phyloP scores from a whole-genome alignment of 2,888 invertebrate species.

The Lasioglossum oenotherae region DNA sequence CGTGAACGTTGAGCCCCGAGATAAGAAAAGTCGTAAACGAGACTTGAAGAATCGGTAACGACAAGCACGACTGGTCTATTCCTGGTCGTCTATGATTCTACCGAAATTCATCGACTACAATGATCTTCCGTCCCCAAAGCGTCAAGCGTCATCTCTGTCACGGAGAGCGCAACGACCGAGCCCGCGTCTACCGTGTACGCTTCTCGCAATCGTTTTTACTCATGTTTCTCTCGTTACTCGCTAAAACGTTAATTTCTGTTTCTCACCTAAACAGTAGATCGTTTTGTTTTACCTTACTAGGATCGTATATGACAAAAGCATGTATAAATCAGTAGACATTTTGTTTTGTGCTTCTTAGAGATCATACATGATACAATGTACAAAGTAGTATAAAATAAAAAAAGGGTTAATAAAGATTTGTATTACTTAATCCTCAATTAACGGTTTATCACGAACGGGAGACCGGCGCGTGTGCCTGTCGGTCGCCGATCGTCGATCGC shows the following conservation, averaged over 20 bases:
- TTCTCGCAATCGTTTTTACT: not conserved
- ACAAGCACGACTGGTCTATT: not conserved
- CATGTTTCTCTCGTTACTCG: not conserved
- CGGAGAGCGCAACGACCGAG: constrained; percentile 48
- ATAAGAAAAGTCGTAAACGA: not conserved
- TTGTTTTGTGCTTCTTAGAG: constrained; percentile 83
- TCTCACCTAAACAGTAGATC: constrained; percentile 70
- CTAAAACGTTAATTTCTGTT: constrained; percentile 15
- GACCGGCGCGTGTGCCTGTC: not conserved
- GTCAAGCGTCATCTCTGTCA: not conserved
- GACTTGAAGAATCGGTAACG: not conserved
- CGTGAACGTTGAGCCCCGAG: not conserved
- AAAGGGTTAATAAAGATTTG: constrained; percentile 81
- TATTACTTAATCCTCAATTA: constrained; percentile 76
- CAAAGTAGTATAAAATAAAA: constrained; percentile 84
- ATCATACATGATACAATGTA: constrained; percentile 83
- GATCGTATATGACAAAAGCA: constrained; percentile 80
- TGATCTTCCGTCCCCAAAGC: not conserved
- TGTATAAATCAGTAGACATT: constrained; percentile 81
- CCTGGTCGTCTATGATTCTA: not conserved
- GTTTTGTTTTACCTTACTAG: constrained; percentile 68
- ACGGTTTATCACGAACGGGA: constrained; percentile 76
- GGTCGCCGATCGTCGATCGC: constrained; percentile 27
- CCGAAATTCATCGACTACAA: not conserved
- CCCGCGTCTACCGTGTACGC: constrained; percentile 29